Evolutionary conservation across 2,113 vertebrate species (phyloP).

Genomic region (Dasyornis broadbenti): DNA sequence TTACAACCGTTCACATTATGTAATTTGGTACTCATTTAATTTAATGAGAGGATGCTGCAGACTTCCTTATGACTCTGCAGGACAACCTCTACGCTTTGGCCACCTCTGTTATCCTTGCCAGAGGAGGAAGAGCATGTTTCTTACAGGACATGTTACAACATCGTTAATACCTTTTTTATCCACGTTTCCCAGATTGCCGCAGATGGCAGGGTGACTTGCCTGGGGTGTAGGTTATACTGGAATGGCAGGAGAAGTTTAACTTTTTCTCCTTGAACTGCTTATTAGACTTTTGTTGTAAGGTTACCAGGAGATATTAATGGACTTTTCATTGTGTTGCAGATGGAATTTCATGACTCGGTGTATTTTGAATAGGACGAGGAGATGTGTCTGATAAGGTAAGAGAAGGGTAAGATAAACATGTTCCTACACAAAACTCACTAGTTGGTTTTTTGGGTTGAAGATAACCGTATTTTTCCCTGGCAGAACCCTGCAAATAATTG

Average conservation of each 20-base stretch:
- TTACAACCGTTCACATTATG: slow-evolving; percentile 40
- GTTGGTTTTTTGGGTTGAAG: background rate
- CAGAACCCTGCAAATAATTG: background rate
- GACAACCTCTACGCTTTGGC: background rate
- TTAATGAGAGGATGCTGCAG: slow-evolving; percentile 51
- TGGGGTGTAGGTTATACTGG: background rate
- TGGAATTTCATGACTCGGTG: slow-evolving; percentile 40
- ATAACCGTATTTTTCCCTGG: background rate
- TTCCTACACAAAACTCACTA: background rate
- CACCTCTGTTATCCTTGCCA: background rate
- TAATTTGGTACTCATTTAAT: slow-evolving; percentile 50
- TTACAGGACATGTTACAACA: background rate
- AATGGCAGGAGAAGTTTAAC: background rate
- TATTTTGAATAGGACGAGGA: slow-evolving; percentile 39
- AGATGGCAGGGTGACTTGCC: background rate
- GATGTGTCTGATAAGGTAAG: slow-evolving; percentile 57
- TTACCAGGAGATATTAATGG: background rate
- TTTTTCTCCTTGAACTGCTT: background rate
- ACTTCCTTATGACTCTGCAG: slow-evolving; percentile 21
- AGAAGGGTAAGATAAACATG: background rate
- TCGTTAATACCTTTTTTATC: background rate
- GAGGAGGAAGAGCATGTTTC: background rate
- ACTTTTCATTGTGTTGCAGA: slow-evolving; percentile 36
- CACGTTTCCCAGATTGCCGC: background rate
- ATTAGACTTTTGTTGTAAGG: background rate